Base-by-base conservation (phyloP, 2,797 vertebrate species). In the Gymnothorax reevesii region DNA sequence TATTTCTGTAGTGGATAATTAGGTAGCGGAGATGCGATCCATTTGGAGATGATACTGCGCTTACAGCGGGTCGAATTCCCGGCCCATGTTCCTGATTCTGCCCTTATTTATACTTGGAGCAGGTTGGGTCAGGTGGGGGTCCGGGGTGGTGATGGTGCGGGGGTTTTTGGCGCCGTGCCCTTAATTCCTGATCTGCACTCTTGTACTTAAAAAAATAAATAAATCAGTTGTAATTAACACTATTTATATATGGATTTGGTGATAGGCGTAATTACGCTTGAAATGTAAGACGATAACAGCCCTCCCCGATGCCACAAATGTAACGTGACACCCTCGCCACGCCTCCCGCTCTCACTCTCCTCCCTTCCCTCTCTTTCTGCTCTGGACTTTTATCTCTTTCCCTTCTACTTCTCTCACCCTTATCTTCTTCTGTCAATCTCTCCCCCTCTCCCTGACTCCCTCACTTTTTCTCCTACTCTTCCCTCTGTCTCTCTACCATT, bases 1-100 rank as follows among this genome's bases (percentile, higher is more conserved):
- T 96, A 95, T 96, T 95, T 96, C 95, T 94, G 94, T 94, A 93
- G 93, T 94, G 94, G 94, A 95, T 96, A 95, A 95, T 96, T 94
- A 95, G 93, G 88, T 90, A 92, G 90, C 94, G 90, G 91, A 92
- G 92, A 95, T 94, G 93, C 89, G 91, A 88, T 91, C 93, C 89
- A 88, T 54, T 54, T 75, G 7, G 86, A 92, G 90, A 92, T 88
- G 91, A 91, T 90, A 92, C 89, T 91, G 87, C 88, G 87, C 90
- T 89, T 89, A 87, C 88, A 85, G 85, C 79, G 88, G 27, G 86
- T 84, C 84, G 7, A 2, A 59, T 73, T 33, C 80, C 79, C 27
- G 8, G 17, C n/a, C 57, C 22, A 13, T 83, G 52, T 82, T 86
- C 85, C 3, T 22, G 20, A 22, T 66, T 6, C 62, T 79, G 75